Evolutionary conservation across 2,888 invertebrate genomes (phyloP).

Genomic region (Polydesmus complanatus): DNA sequence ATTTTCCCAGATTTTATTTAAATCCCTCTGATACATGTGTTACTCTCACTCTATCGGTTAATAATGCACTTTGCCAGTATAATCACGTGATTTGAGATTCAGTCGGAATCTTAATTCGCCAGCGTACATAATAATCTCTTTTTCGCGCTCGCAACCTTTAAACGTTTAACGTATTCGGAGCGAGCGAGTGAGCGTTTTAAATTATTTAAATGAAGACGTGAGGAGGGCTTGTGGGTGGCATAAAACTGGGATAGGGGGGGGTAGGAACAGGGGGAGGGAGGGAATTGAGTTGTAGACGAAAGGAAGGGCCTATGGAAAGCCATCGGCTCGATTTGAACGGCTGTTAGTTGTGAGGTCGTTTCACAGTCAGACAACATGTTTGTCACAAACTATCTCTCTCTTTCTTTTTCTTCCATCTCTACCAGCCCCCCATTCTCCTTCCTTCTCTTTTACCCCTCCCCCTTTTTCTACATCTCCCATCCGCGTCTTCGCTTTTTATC

Average conservation of each 20-base stretch:
- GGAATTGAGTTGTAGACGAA: not conserved
- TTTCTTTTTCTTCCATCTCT: not conserved
- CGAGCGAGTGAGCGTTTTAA: too few relatives aligned
- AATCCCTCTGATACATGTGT: not conserved
- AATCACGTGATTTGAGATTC: not conserved
- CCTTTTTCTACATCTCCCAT: not conserved
- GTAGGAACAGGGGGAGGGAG: too few relatives aligned
- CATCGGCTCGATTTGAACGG: not conserved
- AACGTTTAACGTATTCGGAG: too few relatives aligned
- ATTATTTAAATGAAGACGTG: not conserved
- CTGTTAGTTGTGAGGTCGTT: not conserved
- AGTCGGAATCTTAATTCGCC: not conserved
- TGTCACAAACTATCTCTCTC: not conserved
- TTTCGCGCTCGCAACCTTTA: too few relatives aligned
- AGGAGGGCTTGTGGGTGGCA: too few relatives aligned
- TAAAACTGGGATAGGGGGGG: too few relatives aligned
- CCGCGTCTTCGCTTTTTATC: not conserved
- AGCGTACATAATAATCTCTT: too few relatives aligned
- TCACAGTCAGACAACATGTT: not conserved
- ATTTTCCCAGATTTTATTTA: too few relatives aligned
- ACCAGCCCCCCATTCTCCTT: too few relatives aligned
- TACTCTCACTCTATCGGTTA: not conserved
- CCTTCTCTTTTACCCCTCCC: not conserved
- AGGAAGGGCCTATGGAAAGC: not conserved
- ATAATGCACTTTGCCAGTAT: not conserved